A percentile compares a stretch with the other conserved stretches of the same genome.
phyloP scores from a whole-genome alignment of 2,797 vertebrate genomes.

The Urocyon cinereoargenteus region DNA sequence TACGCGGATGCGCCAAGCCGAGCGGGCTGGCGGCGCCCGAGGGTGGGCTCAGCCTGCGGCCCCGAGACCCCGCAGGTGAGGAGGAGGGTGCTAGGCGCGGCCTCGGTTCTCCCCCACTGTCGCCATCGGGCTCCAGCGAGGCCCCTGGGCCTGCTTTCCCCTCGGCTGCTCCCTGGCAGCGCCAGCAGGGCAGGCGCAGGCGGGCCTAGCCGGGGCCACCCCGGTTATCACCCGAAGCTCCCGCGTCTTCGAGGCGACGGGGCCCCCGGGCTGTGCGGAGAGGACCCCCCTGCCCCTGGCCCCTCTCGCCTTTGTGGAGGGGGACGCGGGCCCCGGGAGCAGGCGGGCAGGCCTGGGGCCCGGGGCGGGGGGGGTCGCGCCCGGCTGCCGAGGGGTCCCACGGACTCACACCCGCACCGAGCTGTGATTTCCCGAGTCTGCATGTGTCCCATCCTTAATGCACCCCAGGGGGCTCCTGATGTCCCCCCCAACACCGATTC shows the following conservation, averaged over 20 bases:
- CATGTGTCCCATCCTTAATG: background rate
- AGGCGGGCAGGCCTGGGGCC: background rate
- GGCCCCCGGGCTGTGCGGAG: conserved; percentile 50
- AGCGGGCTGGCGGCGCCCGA: background rate
- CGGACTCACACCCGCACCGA: background rate
- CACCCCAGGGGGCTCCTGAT: background rate
- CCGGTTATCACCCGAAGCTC: background rate
- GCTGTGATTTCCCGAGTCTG: background rate
- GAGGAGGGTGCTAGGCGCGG: background rate
- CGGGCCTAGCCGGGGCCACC: background rate
- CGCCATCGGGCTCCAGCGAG: background rate
- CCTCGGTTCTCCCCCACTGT: background rate
- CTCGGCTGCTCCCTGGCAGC: background rate
- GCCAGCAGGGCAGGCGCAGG: too few species aligned
- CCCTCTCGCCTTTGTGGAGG: conserved; percentile 59
- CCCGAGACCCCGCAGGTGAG: background rate
- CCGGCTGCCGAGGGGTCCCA: background rate
- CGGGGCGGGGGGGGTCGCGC: conserved; percentile 31
- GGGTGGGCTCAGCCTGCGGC: background rate
- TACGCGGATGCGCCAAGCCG: background rate
- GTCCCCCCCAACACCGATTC: background rate
- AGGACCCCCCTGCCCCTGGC: conserved; percentile 68
- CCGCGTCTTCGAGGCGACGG: conserved; percentile 25
- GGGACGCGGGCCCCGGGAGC: conserved; percentile 68
- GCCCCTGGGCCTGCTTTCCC: background rate